Percentiles rank a stretch among this genome's conserved stretches.
These are phyloP conservation scores for Bilobella aurantiaca DNA, from an alignment of 1,140 invertebrate species.

Conservation along the genomic window DNA sequence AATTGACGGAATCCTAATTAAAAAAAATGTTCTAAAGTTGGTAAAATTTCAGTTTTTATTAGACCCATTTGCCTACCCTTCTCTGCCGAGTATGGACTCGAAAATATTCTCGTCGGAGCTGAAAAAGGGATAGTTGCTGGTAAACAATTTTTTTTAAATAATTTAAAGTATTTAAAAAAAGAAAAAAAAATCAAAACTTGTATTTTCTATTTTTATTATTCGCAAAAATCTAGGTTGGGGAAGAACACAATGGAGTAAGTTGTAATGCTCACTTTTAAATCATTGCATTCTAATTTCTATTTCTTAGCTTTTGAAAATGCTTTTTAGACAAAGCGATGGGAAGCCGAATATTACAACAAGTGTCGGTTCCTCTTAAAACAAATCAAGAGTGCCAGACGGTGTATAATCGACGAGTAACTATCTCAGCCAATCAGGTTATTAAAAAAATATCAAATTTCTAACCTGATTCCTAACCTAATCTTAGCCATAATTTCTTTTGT, in stretches of 20 bases:
- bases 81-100: slow-evolving; percentile 22
- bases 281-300: not conserved
- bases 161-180: not conserved
- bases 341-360: slow-evolving; percentile 20
- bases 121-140: slow-evolving; percentile 16
- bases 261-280: not conserved
- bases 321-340: slow-evolving; percentile 21
- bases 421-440: slow-evolving; percentile 21
- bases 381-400: slow-evolving; percentile 23
- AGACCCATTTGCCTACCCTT: slow-evolving; percentile 30
- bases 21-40: not conserved
- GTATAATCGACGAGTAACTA: slow-evolving; percentile 17
- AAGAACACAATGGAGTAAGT: slow-evolving; percentile 29
- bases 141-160: not conserved
- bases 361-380: slow-evolving; percentile 18
- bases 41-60: slow-evolving; percentile 24
- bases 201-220: too few species aligned
- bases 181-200: not conserved
- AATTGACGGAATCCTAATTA: not conserved
- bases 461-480: too few species aligned
- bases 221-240: slow-evolving; percentile 23
- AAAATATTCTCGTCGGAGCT: not conserved
- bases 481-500: too few species aligned
- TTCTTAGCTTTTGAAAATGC: not conserved
- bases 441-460: not conserved